These are phyloP conservation scores for Argentina silus DNA, from an alignment of 2,797 vertebrate genomes.

Conservation along the genomic window DNA sequence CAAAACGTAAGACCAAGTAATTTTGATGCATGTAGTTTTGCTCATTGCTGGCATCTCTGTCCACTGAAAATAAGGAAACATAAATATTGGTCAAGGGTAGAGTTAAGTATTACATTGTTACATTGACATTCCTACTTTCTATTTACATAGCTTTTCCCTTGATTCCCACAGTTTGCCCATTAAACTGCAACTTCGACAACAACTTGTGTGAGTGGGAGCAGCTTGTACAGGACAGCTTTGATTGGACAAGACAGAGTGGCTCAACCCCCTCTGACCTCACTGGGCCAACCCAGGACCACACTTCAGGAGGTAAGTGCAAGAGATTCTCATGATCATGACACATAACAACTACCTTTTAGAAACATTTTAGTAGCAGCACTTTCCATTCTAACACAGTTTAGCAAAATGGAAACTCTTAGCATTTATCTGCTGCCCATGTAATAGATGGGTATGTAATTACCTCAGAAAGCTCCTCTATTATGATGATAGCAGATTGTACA, in stretches of 20 bases:
- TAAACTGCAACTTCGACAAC: constrained; percentile 79
- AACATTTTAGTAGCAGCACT: background rate
- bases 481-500: too few relatives aligned
- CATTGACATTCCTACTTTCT: constrained; percentile 12
- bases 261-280: constrained; percentile 72
- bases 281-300: constrained; percentile 84
- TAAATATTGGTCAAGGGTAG: too few relatives aligned
- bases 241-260: constrained; percentile 77
- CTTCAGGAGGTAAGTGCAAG: constrained; percentile 75
- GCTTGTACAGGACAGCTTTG: constrained; percentile 76
- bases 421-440: too few relatives aligned
- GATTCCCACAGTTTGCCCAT: constrained; percentile 66
- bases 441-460: too few relatives aligned
- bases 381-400: too few relatives aligned
- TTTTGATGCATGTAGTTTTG: background rate
- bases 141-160: constrained; percentile 19
- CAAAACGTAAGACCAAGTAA: constrained; percentile 53
- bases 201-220: constrained; percentile 81
- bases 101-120: background rate
- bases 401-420: too few relatives aligned
- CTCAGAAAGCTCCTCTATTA: too few relatives aligned
- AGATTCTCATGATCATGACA: background rate
- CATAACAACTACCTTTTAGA: background rate
- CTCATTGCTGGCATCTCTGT: too few relatives aligned
- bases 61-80: too few relatives aligned